Evolutionary conservation across 2,113 vertebrate species (phyloP), one percentile per base, ranked within the genome.

Genomic region (Cathartes aura): DNA sequence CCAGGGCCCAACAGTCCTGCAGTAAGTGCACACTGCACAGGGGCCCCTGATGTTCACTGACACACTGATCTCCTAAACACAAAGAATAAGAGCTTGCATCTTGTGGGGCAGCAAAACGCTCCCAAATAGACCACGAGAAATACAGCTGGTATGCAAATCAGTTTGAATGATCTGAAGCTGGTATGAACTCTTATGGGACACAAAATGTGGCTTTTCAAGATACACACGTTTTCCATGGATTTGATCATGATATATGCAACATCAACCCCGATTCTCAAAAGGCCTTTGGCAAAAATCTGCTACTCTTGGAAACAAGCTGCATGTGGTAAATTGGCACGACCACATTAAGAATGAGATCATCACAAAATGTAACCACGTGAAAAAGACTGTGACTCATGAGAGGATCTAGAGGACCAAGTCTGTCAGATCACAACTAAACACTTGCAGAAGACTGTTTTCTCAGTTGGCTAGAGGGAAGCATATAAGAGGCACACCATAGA

Each of bases 181-280:
- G 5, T 45, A 34, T 22, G 34, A 93, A 58, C 62, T 48, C 32
- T 55, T 15, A n/a, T 0, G 1, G 36, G 42, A 91, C 26, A 72
- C n/a, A 73, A 47, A 80, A n/a, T 19, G 17, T 20, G 26, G 12
- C 20, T 68, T 62, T 52, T 60, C 21, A 50, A 19, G 34, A 22
- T 6, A 15, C 0, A 0, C 6, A 43, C 0, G 0, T 22, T 72
- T 82, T 27, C 32, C 22, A 12, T 32, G 3, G 3, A 12, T 90
- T 64, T 78, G 6, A 52, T 70, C 20, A 22, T 12, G 8, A 6
- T 24, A 50, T 8, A 18, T 23, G 6, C 45, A 81, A 52, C 38
- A 60, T 45, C 53, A 68, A 48, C 21, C n/a, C 12, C 21, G 58
- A 63, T 34, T 62, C 32, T 87, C 24, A 21, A 30, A 60, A 5